Evolutionary conservation across 1,140 invertebrate genomes (phyloP), one percentile per base, ranked within the genome.

Genomic region (Vanessa tameamea): DNA sequence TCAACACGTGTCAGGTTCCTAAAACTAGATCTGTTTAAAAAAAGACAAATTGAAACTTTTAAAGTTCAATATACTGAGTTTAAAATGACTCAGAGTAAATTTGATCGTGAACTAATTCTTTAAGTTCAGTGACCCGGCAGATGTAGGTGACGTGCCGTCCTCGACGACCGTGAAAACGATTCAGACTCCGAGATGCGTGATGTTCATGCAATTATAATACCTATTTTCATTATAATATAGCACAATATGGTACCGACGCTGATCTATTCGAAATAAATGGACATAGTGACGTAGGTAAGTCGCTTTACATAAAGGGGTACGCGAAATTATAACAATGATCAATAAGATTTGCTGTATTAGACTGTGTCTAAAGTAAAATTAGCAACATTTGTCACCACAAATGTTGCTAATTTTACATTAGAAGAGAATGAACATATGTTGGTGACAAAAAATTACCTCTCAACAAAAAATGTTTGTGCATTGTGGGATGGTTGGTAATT

Each of bases 71-170:
- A 53, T n/a, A 23, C 55, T 57, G 23, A 55, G 4, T 55, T 59
- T n/a, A 61, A 31, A 61, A 61, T 61, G 57, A 31, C 12, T 61
- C 57, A 37, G 20, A 61, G 31, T 37, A 13, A 61, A n/a, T 66
- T 72, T 72, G 63, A 16, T 68, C 47, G 64, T 75, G 73, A 71
- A 66, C 68, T 59, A 70, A 75, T 75, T 75, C 64, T 53, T 14
- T 3, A 53, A 59, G 73, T 59, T 31, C 68, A 71, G 47, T 75
- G 73, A 75, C 73, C 73, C 69, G 20, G 64, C 68, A 59, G 72
- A 73, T 73, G 72, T 73, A 73, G 72, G 72, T 73, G 72, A 73
- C 64, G 65, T 37, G 59, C 16, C 57, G 73, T 66, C 68, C 73
- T 65, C 68, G 63, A 26, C 63, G 73, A 67, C 73, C 73, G 73